Percentiles rank a stretch among this genome's conserved stretches.
These are phyloP conservation scores for Cephalopholis sonnerati DNA, from an alignment of 2,113 vertebrate genomes.

Conservation along the genomic window DNA sequence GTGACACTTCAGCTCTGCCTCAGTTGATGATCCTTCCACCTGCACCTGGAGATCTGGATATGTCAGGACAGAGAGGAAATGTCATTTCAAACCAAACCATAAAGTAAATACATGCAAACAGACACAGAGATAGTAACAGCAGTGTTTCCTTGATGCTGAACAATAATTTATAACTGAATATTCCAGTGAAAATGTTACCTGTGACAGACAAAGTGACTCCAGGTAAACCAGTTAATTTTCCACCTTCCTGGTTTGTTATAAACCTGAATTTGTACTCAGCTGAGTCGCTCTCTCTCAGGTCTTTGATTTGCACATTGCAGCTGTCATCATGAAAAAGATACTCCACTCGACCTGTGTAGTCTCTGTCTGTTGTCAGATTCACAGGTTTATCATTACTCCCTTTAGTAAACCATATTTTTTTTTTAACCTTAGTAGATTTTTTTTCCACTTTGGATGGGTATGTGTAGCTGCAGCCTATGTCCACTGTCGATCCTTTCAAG, in stretches of 20 bases:
- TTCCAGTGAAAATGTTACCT: conserved; percentile 27
- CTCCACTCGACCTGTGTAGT: not conserved
- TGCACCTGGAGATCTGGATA: not conserved
- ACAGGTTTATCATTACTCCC: not conserved
- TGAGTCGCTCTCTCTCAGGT: conserved; percentile 47
- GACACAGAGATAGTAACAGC: no score
- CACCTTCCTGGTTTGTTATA: not conserved
- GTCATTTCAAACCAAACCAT: not conserved
- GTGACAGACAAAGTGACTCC: conserved; percentile 20
- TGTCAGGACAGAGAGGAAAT: not conserved
- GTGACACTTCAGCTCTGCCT: not conserved
- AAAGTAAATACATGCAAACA: not conserved
- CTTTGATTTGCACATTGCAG: conserved; percentile 22
- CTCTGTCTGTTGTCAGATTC: not conserved
- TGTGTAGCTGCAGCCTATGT: not conserved
- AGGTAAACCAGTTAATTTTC: not conserved
- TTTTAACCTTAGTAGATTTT: rapidly evolving
- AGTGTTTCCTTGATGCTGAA: not conserved
- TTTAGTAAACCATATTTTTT: conserved; percentile 14
- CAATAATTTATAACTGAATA: not conserved
- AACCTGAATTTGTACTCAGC: conserved; percentile 44
- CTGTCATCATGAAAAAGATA: rapidly evolving
- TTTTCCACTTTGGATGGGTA: not conserved
- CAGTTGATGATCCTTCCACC: rapidly evolving
- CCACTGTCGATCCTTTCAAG: conserved; percentile 16